These are phyloP conservation scores for Neolamprologus hecqui DNA, from an alignment of 2,113 vertebrate genomes.

Conservation along the genomic window DNA sequence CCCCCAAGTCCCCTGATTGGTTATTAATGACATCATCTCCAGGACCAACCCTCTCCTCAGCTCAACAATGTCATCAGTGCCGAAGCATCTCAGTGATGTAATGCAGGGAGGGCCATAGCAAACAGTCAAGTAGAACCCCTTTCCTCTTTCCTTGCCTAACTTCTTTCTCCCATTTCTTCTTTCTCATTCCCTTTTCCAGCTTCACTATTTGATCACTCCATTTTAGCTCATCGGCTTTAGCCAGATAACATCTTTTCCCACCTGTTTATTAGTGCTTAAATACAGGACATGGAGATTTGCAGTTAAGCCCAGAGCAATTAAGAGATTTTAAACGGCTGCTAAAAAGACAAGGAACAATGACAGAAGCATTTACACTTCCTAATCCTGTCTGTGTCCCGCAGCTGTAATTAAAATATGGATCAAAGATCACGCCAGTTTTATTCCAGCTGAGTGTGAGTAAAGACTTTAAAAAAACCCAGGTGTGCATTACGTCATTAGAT, in stretches of 20 bases:
- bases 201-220: background rate
- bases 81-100: constrained; percentile 70
- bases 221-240: constrained; percentile 1
- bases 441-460: background rate
- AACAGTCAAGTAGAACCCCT: constrained; percentile 10
- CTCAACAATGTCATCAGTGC: constrained; percentile 63
- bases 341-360: constrained; percentile 13
- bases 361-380: constrained; percentile 19
- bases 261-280: constrained; percentile 35
- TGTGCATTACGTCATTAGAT: background rate
- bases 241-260: constrained; percentile 15
- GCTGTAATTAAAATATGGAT: constrained; percentile 51
- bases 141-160: background rate
- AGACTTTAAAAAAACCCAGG: background rate
- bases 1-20: constrained; percentile 47
- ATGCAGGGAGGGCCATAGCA: constrained; percentile 53
- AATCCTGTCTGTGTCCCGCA: constrained; percentile 36
- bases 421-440: background rate
- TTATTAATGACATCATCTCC: constrained; percentile 65
- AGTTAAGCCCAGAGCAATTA: constrained; percentile 22
- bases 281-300: background rate
- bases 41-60: constrained; percentile 28
- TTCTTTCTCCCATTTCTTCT: background rate
- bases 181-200: background rate
- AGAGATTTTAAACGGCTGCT: constrained; percentile 3